A percentile compares a stretch with the other conserved stretches of the same genome.
These are phyloP conservation scores for Cynaeus angustus DNA, from an alignment of 2,888 invertebrate species.

Conservation along the genomic window DNA sequence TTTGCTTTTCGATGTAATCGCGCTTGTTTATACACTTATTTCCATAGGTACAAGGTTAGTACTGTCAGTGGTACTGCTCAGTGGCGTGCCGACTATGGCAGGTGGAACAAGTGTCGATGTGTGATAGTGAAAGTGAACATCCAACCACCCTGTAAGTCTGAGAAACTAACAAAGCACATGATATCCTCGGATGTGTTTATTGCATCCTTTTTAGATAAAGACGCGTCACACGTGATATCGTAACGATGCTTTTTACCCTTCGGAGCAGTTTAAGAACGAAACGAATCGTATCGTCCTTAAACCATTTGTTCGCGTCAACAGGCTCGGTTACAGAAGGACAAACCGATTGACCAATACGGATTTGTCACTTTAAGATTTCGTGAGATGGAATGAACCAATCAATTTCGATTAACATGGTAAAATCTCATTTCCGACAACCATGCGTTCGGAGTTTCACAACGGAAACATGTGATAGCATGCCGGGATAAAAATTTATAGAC, in stretches of 20 bases:
- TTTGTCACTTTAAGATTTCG: too few species aligned
- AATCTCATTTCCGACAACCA: not conserved
- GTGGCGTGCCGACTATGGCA: constrained; percentile 40
- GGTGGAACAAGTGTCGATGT: constrained; percentile 17
- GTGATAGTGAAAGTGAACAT: constrained; percentile 29
- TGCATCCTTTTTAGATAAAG: too few species aligned
- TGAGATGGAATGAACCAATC: too few species aligned
- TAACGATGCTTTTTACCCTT: too few species aligned
- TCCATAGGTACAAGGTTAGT: constrained; percentile 47
- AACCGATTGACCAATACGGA: not conserved
- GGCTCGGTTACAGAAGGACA: not conserved
- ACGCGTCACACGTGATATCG: too few species aligned
- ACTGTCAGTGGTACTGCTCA: constrained; percentile 30
- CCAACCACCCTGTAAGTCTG: constrained; percentile 17
- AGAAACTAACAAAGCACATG: not conserved
- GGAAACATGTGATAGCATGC: not conserved
- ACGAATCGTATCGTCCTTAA: constrained; percentile 20
- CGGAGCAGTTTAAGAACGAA: constrained; percentile 11
- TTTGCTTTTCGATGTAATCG: constrained; percentile 34
- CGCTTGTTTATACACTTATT: constrained; percentile 28
- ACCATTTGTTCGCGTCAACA: not conserved
- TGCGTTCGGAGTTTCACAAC: not conserved
- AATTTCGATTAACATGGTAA: not conserved
- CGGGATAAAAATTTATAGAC: constrained; percentile 3
- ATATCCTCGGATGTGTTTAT: not conserved